Conservation (phyloP, 2,113 vertebrate genomes). For the Urocitellus parryii region DNA sequence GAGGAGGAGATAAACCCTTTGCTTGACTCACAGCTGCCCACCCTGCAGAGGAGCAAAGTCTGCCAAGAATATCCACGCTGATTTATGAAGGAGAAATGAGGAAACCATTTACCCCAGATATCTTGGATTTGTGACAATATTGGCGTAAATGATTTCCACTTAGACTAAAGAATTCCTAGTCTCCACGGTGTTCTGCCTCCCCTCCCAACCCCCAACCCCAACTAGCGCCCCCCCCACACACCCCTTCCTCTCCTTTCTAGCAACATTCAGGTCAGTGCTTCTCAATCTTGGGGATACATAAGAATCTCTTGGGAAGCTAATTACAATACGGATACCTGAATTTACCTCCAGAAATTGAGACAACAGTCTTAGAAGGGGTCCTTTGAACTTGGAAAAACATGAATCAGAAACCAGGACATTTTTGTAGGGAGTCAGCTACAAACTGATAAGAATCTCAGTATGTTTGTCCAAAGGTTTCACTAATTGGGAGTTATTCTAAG, state of each 20-base stretch:
- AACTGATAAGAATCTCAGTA: not conserved
- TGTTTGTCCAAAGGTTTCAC: not conserved
- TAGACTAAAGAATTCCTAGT: conserved; percentile 27
- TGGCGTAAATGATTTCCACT: conserved; percentile 66
- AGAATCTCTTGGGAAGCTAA: not conserved
- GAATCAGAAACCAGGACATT: not conserved
- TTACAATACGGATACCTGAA: not conserved
- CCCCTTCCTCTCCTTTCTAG: not conserved
- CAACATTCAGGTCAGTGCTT: not conserved
- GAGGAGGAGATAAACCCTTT: conserved; percentile 58
- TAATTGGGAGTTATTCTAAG: conserved; percentile 20
- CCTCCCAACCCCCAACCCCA: not conserved
- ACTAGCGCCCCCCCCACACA: not conserved
- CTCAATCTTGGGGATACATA: not conserved
- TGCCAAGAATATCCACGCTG: conserved; percentile 83
- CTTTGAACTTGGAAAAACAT: not conserved
- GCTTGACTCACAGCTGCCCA: conserved; percentile 85
- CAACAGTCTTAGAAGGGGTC: not conserved
- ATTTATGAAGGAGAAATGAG: conserved; percentile 85
- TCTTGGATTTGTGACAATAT: conserved; percentile 78
- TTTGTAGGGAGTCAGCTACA: not conserved
- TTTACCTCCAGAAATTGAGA: not conserved
- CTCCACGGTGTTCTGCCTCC: not conserved
- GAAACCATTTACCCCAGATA: conserved; percentile 81
- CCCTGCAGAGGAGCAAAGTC: conserved; percentile 76